These are phyloP conservation scores for Poecilia latipinna DNA, from an alignment of 2,113 vertebrate species.

Conservation along the genomic window DNA sequence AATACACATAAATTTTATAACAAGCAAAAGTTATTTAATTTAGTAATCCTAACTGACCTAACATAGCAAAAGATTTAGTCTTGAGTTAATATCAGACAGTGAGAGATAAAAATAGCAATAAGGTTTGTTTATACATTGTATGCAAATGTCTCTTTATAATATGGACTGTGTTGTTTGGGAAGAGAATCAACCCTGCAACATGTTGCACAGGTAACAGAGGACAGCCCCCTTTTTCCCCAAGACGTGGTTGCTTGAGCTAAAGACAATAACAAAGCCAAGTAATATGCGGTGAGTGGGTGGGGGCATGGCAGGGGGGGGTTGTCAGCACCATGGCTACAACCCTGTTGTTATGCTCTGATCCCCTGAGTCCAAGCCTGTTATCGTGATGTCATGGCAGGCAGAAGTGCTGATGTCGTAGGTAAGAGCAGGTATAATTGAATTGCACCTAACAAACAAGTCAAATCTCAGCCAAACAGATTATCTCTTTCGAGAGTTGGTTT, in stretches of 20 bases:
- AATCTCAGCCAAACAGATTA: slow-evolving; percentile 8
- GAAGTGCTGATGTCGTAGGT: slow-evolving; percentile 55
- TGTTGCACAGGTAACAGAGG: not conserved
- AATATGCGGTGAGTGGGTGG: not conserved
- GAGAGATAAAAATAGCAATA: no score
- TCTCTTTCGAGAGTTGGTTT: slow-evolving; percentile 3
- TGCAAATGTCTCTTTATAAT: no score
- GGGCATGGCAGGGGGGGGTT: slow-evolving; percentile 2
- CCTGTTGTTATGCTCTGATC: slow-evolving; percentile 46
- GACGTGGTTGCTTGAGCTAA: slow-evolving; percentile 3
- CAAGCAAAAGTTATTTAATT: no score
- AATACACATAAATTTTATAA: no score
- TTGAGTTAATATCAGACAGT: no score
- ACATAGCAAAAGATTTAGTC: no score
- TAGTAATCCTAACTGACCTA: no score
- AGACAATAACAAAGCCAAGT: slow-evolving; percentile 35
- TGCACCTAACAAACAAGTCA: slow-evolving; percentile 47
- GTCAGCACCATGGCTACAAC: slow-evolving; percentile 47
- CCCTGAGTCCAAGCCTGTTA: slow-evolving; percentile 43
- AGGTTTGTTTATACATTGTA: no score
- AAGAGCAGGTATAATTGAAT: slow-evolving; percentile 58
- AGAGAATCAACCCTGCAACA: not conserved
- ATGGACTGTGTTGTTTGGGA: not conserved
- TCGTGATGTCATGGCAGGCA: slow-evolving; percentile 57
- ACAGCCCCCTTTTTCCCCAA: not conserved